Evolutionary conservation across 2,113 vertebrate species (phyloP).

Genomic region (Synodontis membranacea): DNA sequence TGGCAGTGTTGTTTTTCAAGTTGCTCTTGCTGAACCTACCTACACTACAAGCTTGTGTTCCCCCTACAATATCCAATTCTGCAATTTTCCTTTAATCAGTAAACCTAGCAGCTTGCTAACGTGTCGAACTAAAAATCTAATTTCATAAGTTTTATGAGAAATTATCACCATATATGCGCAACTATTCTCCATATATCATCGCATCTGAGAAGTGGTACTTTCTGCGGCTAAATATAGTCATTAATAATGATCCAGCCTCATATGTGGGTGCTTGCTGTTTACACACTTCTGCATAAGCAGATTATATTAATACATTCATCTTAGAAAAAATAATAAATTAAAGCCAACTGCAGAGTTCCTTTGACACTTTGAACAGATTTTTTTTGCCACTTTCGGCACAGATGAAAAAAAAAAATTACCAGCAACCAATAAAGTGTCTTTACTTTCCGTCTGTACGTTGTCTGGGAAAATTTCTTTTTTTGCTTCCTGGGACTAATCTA

Average conservation of each 20-base stretch:
- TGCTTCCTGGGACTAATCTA: neutral
- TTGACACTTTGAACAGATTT: neutral
- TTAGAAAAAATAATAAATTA: neutral
- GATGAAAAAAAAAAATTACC: neutral
- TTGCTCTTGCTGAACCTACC: neutral
- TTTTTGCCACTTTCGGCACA: neutral
- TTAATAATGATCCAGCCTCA: slow-evolving; percentile 24
- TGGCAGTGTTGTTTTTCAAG: neutral
- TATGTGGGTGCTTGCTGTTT: slow-evolving; percentile 27
- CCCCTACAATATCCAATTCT: slow-evolving; percentile 11
- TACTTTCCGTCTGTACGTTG: neutral
- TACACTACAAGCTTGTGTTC: neutral
- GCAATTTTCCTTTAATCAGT: slow-evolving; percentile 17
- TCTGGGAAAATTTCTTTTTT: neutral
- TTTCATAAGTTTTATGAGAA: slow-evolving; percentile 30
- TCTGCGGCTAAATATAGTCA: slow-evolving; percentile 13
- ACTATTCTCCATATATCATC: slow-evolving; percentile 4
- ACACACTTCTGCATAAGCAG: slow-evolving; percentile 15
- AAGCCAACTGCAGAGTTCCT: neutral
- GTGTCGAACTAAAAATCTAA: slow-evolving; percentile 15
- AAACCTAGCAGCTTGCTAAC: neutral
- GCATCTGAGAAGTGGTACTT: neutral
- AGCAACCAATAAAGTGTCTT: neutral
- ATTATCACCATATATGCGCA: neutral
- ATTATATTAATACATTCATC: slow-evolving; percentile 35